A percentile compares a stretch with the other conserved stretches of the same genome.
Conservation (phyloP, 2,888 invertebrate species). For the Baccha elongata region DNA sequence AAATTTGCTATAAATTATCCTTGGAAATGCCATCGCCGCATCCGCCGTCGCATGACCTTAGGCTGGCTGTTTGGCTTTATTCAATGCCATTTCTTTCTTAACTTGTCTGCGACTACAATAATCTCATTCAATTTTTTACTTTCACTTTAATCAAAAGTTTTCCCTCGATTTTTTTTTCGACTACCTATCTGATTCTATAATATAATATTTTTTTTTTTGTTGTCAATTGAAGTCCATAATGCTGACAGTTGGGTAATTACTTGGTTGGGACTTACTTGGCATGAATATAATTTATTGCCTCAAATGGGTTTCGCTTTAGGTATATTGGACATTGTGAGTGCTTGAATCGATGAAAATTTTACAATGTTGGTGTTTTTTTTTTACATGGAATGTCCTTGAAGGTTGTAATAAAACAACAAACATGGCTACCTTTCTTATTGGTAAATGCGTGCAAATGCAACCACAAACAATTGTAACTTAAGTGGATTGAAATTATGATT, state of each 20-base stretch:
- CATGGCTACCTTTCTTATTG: neutral
- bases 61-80: neutral
- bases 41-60: too few relatives aligned
- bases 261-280: constrained; percentile 53
- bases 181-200: constrained; percentile 8
- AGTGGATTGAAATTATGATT: constrained; percentile 69
- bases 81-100: constrained; percentile 19
- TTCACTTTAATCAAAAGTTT: constrained; percentile 52
- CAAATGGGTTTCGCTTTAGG: constrained; percentile 17
- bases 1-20: constrained; percentile 53
- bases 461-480: constrained; percentile 53
- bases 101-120: constrained; percentile 7
- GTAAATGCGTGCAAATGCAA: constrained; percentile 61
- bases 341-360: constrained; percentile 10
- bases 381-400: constrained; percentile 37
- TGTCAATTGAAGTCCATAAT: constrained; percentile 13
- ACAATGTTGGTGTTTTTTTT: constrained; percentile 7
- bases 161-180: constrained; percentile 12
- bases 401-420: too few relatives aligned
- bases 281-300: constrained; percentile 41
- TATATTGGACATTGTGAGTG: constrained; percentile 8
- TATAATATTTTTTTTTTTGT: constrained; percentile 6
- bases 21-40: constrained; percentile 51
- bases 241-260: constrained; percentile 66
- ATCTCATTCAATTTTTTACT: constrained; percentile 35